These are phyloP conservation scores for Rhopilema esculentum DNA, from an alignment of 30 jellyfish, hydroid and myxozoan species.

Conservation along the genomic window DNA sequence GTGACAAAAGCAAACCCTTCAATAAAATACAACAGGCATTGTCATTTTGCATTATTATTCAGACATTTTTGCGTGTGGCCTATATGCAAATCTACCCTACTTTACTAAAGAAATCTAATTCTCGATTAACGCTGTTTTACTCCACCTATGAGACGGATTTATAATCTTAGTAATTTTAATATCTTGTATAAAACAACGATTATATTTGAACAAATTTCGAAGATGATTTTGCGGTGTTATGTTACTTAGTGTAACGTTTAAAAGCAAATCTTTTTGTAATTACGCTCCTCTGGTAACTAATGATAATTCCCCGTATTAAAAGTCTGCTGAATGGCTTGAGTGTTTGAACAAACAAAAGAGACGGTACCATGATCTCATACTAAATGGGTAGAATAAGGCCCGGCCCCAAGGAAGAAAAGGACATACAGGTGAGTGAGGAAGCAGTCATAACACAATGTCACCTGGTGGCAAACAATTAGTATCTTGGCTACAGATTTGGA, in stretches of 20 bases:
- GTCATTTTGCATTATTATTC: neutral
- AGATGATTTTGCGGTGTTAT: neutral
- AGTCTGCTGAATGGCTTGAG: neutral
- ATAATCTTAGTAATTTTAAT: conserved; percentile 10
- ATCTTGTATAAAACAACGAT: neutral
- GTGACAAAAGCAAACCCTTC: neutral
- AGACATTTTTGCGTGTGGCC: conserved; percentile 36
- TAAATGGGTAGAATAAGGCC: neutral
- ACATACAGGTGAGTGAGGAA: neutral
- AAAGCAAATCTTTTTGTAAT: conserved; percentile 1
- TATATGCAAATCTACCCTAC: neutral
- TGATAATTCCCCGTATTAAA: neutral
- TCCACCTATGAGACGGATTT: conserved; percentile 17
- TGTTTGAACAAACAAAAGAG: neutral
- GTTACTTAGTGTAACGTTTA: conserved; percentile 38
- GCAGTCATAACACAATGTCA: neutral
- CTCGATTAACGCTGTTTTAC: neutral
- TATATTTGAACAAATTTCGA: neutral
- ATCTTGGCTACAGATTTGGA: neutral
- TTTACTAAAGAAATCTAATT: conserved; percentile 12
- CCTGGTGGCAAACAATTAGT: neutral
- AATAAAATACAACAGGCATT: neutral
- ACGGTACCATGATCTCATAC: neutral
- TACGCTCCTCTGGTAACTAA: neutral
- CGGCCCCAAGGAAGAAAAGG: neutral